Base-by-base conservation (phyloP, 2,113 vertebrate species). In the Jacana jacana region DNA sequence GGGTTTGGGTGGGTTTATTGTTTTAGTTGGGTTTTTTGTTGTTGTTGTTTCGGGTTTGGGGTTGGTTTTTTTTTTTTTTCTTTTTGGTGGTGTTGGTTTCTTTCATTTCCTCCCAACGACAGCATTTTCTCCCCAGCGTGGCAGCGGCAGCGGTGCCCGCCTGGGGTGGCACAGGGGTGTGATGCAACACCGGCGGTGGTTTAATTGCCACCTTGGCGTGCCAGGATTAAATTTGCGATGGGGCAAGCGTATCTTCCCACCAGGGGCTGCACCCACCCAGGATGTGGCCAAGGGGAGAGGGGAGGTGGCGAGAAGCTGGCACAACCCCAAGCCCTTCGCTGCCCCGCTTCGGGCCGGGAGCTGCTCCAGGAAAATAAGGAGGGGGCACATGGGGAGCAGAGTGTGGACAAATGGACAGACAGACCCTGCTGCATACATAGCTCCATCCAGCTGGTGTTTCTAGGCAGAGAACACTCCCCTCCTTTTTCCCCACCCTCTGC, bases 191-290 rank as follows among this genome's bases (percentile, higher is more conserved):
- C 12, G 0, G 52, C 1, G 1, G 23, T 31, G 1, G 20, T 31
- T 12, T 94, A 95, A 96, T 95, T 91, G 95, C 70, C 89, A 68
- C 85, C 81, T 79, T 27, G 52, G 17, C 2, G 2, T n/a, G 73
- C 17, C 85, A 18, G 61, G 65, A 65, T 49, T 71, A 7, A 7
- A 61, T 24, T 51, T 2, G 1, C 0, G 8, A 63, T 25, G 77
- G 69, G 46, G 25, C 33, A 8, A 91, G 61, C 1, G 37, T 7
- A 81, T 49, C 18, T 11, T 71, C 46, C 58, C 69, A 31, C 5
- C 2, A 4, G 35, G 54, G 54, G 11, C 28, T 75, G 51, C 1
- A 3, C 57, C 78, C 89, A 49, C 86, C 63, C 66, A 22, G 52
- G 61, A 88, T 54, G 37, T 0, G 2, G 57, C 28, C 8, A 7